A percentile compares a stretch with the other conserved stretches of the same genome.
These are phyloP conservation scores for Acanthochromis polyacanthus DNA, from an alignment of 2,113 vertebrate species.

Conservation along the genomic window DNA sequence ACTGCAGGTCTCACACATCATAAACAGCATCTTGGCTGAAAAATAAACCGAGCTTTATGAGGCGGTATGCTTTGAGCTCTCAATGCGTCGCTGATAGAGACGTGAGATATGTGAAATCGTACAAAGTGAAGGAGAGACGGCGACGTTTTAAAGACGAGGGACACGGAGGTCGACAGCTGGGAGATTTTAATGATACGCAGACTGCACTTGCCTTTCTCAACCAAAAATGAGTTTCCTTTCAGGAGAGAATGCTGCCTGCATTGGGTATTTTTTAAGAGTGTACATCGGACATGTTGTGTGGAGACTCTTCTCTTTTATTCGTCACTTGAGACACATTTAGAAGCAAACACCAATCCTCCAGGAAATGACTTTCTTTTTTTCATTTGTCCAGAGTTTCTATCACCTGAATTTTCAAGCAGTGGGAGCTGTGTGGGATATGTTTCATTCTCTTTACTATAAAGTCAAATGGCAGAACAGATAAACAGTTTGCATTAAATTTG, in stretches of 20 bases:
- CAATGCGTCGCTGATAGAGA: constrained; percentile 17
- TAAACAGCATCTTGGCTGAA: constrained; percentile 14
- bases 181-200: constrained; percentile 18
- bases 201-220: constrained; percentile 6
- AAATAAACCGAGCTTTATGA: constrained; percentile 14
- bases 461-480: not conserved
- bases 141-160: not conserved
- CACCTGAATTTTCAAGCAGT: not conserved
- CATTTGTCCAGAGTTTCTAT: not conserved
- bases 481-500: not conserved
- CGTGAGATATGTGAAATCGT: constrained; percentile 29
- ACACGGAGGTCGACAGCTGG: not conserved
- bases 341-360: not conserved
- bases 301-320: not conserved
- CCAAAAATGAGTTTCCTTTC: constrained; percentile 32
- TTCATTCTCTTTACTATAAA: not conserved
- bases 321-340: constrained; percentile 6
- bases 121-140: constrained; percentile 4
- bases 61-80: constrained; percentile 14
- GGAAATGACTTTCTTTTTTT: not conserved
- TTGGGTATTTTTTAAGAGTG: constrained; percentile 1
- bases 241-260: not conserved
- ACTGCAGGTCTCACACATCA: not conserved
- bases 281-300: not conserved
- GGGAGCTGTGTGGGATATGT: not conserved